A percentile compares a stretch with the other conserved stretches of the same genome.
These are phyloP conservation scores for Dipodomys merriami DNA, from an alignment of 2,113 vertebrate species.

Conservation along the genomic window DNA sequence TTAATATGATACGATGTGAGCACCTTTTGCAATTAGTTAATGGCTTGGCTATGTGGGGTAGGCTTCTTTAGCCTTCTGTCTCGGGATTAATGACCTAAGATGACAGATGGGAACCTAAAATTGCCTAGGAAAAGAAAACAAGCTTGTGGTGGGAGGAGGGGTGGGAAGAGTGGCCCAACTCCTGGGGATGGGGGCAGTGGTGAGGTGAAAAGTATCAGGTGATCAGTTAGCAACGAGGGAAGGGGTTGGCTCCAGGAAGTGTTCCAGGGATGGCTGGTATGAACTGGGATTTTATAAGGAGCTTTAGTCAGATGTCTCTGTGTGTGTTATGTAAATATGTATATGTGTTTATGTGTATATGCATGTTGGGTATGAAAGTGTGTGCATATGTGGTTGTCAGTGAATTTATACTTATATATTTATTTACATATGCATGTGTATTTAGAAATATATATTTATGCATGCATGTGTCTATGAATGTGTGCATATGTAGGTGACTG, in stretches of 20 bases:
- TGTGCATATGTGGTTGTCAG: background rate
- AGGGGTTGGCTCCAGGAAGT: background rate
- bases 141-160: background rate
- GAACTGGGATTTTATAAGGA: background rate
- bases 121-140: slow-evolving; percentile 66
- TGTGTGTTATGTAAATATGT: background rate
- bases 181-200: too few species aligned
- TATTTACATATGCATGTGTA: background rate
- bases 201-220: background rate
- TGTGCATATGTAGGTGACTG: background rate
- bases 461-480: background rate
- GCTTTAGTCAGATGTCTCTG: background rate
- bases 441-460: background rate
- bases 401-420: too few species aligned
- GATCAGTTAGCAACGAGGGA: background rate
- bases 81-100: slow-evolving; percentile 75
- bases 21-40: slow-evolving; percentile 84
- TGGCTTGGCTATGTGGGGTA: slow-evolving; percentile 69
- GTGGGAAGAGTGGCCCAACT: background rate
- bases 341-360: background rate
- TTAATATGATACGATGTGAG: slow-evolving; percentile 65
- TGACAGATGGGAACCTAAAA: slow-evolving; percentile 75
- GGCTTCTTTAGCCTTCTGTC: slow-evolving; percentile 71
- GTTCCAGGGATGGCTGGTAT: background rate
- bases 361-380: background rate